These are phyloP conservation scores for Latrodectus elegans DNA, from an alignment of 2,888 invertebrate species.

Conservation along the genomic window DNA sequence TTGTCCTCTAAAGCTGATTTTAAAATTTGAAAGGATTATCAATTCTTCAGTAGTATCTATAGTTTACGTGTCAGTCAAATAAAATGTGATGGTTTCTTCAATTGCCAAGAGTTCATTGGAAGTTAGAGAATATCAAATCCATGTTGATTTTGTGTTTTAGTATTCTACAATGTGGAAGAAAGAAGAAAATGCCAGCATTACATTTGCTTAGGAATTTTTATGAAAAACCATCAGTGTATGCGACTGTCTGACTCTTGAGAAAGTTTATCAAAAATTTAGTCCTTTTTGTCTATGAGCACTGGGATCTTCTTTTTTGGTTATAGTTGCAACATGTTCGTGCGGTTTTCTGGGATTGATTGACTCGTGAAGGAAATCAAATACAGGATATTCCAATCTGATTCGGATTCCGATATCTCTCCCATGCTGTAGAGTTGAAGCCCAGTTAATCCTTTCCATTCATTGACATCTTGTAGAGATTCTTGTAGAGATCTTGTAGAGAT, in stretches of 20 bases:
- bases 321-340: not conserved
- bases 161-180: not conserved
- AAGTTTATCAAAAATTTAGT: not conserved
- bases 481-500: too few relatives aligned
- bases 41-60: not conserved
- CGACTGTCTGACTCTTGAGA: not conserved
- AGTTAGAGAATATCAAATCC: not conserved
- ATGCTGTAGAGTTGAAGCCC: not conserved
- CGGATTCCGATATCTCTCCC: not conserved
- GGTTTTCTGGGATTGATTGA: not conserved
- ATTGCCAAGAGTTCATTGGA: not conserved
- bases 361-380: not conserved
- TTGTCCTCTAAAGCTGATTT: not conserved
- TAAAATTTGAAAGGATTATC: not conserved
- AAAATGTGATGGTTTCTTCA: not conserved
- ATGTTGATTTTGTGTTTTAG: not conserved
- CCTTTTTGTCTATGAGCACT: not conserved
- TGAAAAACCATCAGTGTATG: not conserved
- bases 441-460: not conserved
- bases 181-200: not conserved
- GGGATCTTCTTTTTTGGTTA: not conserved
- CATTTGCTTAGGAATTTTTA: not conserved
- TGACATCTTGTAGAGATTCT: too few relatives aligned
- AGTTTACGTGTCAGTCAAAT: not conserved
- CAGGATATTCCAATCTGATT: not conserved